Conservation (phyloP, 2,797 vertebrate species). For the Intellagama lesueurii region DNA sequence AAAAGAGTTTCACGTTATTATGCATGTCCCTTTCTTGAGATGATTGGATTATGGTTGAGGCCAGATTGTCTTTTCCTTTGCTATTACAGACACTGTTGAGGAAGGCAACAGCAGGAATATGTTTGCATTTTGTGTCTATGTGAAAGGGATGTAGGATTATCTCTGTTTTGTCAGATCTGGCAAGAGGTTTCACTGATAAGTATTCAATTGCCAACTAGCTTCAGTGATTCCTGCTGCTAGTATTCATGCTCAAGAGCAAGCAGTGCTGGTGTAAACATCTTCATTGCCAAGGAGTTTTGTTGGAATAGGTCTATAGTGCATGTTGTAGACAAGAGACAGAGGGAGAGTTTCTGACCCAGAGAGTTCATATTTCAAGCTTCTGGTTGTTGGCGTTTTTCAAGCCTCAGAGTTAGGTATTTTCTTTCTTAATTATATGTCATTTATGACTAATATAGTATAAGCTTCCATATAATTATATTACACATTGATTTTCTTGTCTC, state of each 20-base stretch:
- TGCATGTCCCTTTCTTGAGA: not conserved
- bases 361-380: constrained; percentile 17
- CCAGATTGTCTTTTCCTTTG: not conserved
- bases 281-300: not conserved
- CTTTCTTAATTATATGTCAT: constrained; percentile 4
- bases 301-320: not conserved
- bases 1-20: not conserved
- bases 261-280: not conserved
- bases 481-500: not conserved
- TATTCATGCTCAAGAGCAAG: not conserved
- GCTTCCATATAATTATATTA: constrained; percentile 14
- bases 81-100: not conserved
- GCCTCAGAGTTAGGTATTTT: constrained; percentile 20
- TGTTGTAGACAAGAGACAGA: not conserved
- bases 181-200: not conserved
- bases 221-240: not conserved
- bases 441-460: not conserved
- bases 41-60: not conserved
- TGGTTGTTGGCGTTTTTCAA: not conserved
- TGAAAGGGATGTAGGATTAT: not conserved
- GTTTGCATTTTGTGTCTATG: too few relatives aligned
- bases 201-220: not conserved
- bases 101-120: not conserved
- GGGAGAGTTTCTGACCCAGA: not conserved
- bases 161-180: not conserved